Base-by-base conservation (phyloP, 2,797 vertebrate species). In the Sebastes oblongus region DNA sequence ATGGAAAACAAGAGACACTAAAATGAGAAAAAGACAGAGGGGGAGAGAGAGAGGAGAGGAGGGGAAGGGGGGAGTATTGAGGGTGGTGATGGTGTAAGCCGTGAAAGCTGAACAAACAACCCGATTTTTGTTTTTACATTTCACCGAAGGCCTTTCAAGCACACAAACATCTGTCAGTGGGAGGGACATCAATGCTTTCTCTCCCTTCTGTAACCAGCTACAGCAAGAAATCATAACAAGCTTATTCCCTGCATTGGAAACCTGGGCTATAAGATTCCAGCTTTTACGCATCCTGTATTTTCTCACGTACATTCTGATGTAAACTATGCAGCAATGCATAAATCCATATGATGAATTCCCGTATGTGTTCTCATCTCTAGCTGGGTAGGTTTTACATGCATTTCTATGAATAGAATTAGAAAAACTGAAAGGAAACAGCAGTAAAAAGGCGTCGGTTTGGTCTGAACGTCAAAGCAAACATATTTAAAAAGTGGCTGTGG, bases 161-260 rank as follows among this genome's bases (percentile, higher is more conserved):
- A 66, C 65, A 80, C 72, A 60, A 86, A 83, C 83, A 88, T 89
- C 86, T 90, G 86, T 89, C 77, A 81, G 86, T 69, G 85, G 85
- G 89, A 68, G 77, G 75, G 84, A 85, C 80, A 72, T 74, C 83
- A 75, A 36, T 72, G 87, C 72, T 4, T 75, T 78, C 46, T 71
- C 61, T 73, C 68, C 16, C 32, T 5, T 6, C 66, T 70, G 46
- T 24, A 68, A 80, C 8, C 32, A 39, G 84, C 66, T 13, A 59
- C 70, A 73, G 72, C 42, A 50, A 64, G 59, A 59, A 60, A 80
- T 69, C 71, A 60, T 25, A 68, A 81, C 74, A 50, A 70, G 68
- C 61, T 27, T 36, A 58, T 75, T 64, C 84, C 34, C 58, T 74
- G 55, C 50, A 30, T 34, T 59, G 61, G 29, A 66, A 81, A 81